A percentile compares a stretch with the other conserved stretches of the same genome.
Conservation (phyloP, 1,140 invertebrate genomes). For the Lepidostoma basale region DNA sequence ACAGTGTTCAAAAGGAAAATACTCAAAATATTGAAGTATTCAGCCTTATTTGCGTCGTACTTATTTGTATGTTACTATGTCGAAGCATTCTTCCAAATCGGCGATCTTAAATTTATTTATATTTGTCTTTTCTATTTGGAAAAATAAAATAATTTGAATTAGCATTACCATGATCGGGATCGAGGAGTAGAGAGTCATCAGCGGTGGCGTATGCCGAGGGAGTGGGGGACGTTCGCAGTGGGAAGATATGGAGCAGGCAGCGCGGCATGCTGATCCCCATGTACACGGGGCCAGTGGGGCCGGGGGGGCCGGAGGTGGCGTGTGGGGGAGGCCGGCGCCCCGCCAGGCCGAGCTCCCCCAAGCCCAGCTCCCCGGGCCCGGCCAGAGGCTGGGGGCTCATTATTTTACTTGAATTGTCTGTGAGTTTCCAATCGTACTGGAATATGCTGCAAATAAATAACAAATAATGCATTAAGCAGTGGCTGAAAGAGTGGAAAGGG, state of each 20-base stretch:
- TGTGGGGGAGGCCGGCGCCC: not conserved
- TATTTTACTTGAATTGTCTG: constrained; percentile 41
- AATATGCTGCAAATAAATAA: constrained; percentile 49
- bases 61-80: no score
- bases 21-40: no score
- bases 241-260: constrained; percentile 72
- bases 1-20: no score
- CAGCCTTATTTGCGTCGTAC: no score
- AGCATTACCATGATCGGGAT: constrained; percentile 30
- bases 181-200: constrained; percentile 33
- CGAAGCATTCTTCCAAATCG: no score
- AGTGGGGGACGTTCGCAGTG: constrained; percentile 47
- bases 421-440: constrained; percentile 59
- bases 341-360: not conserved
- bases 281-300: constrained; percentile 60
- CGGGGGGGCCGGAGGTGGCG: constrained; percentile 32
- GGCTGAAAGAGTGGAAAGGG: no score
- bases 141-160: no score
- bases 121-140: no score
- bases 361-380: not conserved
- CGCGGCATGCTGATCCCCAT: constrained; percentile 81
- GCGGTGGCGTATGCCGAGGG: constrained; percentile 12
- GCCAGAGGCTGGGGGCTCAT: not conserved
- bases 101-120: no score
- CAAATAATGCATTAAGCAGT: not conserved